Evolutionary conservation across 1,140 invertebrate species (phyloP), one percentile per base, ranked within the genome.

Genomic region (Aphelinus atriplicis): DNA sequence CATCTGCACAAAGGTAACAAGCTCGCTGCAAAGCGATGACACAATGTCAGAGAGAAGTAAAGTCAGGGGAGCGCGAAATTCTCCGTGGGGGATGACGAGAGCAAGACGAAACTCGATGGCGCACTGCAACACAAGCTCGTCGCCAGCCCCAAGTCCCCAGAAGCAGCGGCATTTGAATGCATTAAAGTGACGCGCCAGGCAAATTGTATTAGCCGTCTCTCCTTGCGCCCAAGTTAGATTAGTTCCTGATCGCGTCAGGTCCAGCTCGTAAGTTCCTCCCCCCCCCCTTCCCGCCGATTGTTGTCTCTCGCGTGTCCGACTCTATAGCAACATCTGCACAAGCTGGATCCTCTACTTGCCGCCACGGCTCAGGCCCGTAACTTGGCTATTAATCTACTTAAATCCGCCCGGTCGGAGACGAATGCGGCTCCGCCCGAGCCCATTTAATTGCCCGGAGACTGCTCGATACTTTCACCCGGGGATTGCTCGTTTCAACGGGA

Each of bases 191-290:
- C 62, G n/a, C 62, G 26, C 26, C 26, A 57, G 10, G 5, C 3
- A 64, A n/a, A 51, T 65, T 65, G 48, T 65, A 65, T 65, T 53
- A 65, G 63, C 63, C 48, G n/a, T 65, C 3, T 7, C 3, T 48
- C 61, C 45, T 9, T 2, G 3, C 2, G 45, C 45, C 1, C 7
- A 65, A 65, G 48, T 65, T 65, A 65, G 63, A 65, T 65, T 65
- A 65, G 63, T 65, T 65, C 63, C 48, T 65, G 63, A 65, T 65
- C 63, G 48, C 48, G 63, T 43, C 63, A 53, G 10, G 48, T 65
- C 63, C 63, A 53, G n/a, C 26, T 26, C 26, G 26, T 26, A n/a
- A 53, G 9, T 48, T 63, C 26, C 26, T 63, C 26, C 26, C 26
- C 26, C 26, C 26, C 26, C 26, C 26, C 26, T 26, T n/a, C n/a